Evolutionary conservation across 1,140 invertebrate species (phyloP).

Genomic region (Reticulitermes speratus): DNA sequence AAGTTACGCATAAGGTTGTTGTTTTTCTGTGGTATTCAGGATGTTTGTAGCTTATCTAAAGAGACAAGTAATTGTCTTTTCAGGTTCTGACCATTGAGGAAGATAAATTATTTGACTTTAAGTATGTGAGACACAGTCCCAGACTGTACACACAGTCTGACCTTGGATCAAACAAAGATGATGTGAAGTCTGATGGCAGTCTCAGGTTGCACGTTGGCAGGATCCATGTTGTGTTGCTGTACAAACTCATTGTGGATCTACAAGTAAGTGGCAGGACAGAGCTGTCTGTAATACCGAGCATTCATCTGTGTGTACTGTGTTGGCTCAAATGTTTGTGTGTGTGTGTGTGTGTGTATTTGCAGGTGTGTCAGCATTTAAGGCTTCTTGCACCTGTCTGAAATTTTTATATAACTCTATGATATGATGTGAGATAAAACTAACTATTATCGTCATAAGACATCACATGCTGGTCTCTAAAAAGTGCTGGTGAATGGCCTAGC

Average conservation of each 20-base stretch:
- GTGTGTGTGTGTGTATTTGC: too few species aligned
- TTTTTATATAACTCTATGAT: too few species aligned
- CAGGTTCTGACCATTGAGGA: conserved; percentile 69
- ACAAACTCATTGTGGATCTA: conserved; percentile 69
- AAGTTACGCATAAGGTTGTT: too few species aligned
- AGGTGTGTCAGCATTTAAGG: too few species aligned
- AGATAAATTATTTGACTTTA: conserved; percentile 74
- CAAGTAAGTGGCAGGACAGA: conserved; percentile 49
- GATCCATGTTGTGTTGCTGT: conserved; percentile 68
- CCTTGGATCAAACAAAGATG: conserved; percentile 44
- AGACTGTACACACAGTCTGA: conserved; percentile 49
- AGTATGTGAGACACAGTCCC: conserved; percentile 69
- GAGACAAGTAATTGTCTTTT: neutral
- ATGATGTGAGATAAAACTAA: too few species aligned
- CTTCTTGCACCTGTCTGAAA: too few species aligned
- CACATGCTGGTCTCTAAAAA: too few species aligned
- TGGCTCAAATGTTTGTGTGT: neutral
- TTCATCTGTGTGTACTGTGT: neutral
- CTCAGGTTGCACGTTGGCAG: conserved; percentile 68
- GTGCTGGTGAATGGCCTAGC: too few species aligned
- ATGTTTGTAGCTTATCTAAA: too few species aligned
- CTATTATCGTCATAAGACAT: too few species aligned
- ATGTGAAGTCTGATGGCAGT: conserved; percentile 64
- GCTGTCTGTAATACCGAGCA: neutral
- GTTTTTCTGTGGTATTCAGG: too few species aligned